Base-by-base conservation (phyloP, 2,888 invertebrate genomes). In the Plagodis pulveraria region DNA sequence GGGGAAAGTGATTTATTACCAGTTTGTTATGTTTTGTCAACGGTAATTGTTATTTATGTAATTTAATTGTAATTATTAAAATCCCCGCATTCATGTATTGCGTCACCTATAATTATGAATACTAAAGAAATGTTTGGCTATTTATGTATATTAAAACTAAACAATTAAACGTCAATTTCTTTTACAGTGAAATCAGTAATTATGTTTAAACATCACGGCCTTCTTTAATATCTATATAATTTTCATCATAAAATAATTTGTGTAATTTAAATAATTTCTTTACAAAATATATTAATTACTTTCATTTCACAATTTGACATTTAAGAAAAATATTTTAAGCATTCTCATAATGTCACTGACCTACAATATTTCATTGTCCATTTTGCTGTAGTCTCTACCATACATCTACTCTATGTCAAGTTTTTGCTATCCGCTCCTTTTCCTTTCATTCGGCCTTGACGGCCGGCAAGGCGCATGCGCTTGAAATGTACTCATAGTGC, bases 401-500 rank as follows among this genome's bases (percentile, higher is more conserved):
- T 4, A 10, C 41, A 53, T 44, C 58, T 78, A 73, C 74, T 82
- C 86, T 86, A 70, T 73, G 63, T 59, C 46, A 56, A 56, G 74
- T 81, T 83, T 83, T 82, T 81, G 77, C 79, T 66, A 62, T 22
- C 65, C 75, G 74, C 71, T 81, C 84, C 80, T 84, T 88, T 89
- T 87, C 91, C 91, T 91, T 91, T 91, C 91, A 77, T 86, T 79
- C 76, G 85, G 82, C 91, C 91, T 91, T 89, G 54, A 22, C 38
- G 89, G 67, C 58, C 34, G 64, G 65, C 66, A 56, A 63, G 69
- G 66, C 68, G 74, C 66, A 61, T 52, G 48, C 45, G 36, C 43
- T 12, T n/a, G 22, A 41, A 6, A 5, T 41, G n/a, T 50, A 33
- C 36, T 36, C 22, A 22, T 22, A 22, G 2, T 22, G 22, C 22